Percentiles rank a stretch among this genome's conserved stretches.
These are phyloP conservation scores for Aelia acuminata DNA, from an alignment of 2,888 invertebrate genomes.

Conservation along the genomic window DNA sequence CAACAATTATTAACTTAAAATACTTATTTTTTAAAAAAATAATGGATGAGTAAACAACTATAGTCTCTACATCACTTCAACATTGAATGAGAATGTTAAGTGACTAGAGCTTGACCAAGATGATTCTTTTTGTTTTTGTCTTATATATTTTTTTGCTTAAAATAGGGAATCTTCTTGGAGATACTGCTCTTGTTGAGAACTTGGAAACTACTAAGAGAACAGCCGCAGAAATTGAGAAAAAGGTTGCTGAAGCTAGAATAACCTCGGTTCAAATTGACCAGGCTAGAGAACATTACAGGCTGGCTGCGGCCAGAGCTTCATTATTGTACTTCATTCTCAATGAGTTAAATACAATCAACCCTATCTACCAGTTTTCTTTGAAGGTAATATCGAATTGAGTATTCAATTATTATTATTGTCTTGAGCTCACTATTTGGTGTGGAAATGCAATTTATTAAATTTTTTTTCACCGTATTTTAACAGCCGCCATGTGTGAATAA, in stretches of 20 bases:
- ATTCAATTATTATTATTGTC: too few relatives aligned
- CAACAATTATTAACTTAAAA: too few relatives aligned
- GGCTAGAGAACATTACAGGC: slow-evolving; percentile 86
- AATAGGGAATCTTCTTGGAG: slow-evolving; percentile 88
- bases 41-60: too few relatives aligned
- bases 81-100: not conserved
- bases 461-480: too few relatives aligned
- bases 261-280: slow-evolving; percentile 94
- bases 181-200: slow-evolving; percentile 95
- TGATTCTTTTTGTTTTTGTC: not conserved
- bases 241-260: slow-evolving; percentile 92
- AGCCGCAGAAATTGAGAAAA: slow-evolving; percentile 93
- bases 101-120: not conserved
- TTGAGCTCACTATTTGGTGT: too few relatives aligned
- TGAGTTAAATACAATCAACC: slow-evolving; percentile 95
- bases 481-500: too few relatives aligned
- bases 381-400: slow-evolving; percentile 75
- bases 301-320: slow-evolving; percentile 93
- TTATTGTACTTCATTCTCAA: slow-evolving; percentile 95
- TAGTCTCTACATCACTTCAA: too few relatives aligned
- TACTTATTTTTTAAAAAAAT: too few relatives aligned
- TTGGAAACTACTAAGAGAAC: slow-evolving; percentile 96
- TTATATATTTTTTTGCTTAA: not conserved
- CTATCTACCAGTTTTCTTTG: slow-evolving; percentile 96
- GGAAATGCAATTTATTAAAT: too few relatives aligned